Evolutionary conservation across 1,140 invertebrate genomes (phyloP).

Genomic region (Bilobella aurantiaca): DNA sequence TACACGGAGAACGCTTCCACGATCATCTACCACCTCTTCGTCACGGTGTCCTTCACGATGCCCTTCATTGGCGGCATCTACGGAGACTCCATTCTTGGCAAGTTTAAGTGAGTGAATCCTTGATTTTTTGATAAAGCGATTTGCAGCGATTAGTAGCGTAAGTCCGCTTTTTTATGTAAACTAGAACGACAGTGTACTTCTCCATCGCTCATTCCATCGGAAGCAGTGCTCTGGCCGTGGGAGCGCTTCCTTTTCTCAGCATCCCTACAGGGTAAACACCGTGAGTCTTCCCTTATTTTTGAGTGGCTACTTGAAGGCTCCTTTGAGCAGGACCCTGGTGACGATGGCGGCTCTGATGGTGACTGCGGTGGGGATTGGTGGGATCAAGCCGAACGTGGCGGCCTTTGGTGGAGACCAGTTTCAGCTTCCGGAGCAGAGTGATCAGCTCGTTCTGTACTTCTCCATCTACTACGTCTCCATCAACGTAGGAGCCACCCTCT

Average conservation of each 20-base stretch:
- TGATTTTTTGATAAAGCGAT: not conserved
- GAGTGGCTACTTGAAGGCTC: not conserved
- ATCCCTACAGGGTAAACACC: conserved; percentile 49
- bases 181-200: conserved; percentile 72
- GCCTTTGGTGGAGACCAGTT: conserved; percentile 32
- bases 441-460: conserved; percentile 46
- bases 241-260: conserved; percentile 48
- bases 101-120: conserved; percentile 52
- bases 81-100: conserved; percentile 74
- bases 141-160: not conserved
- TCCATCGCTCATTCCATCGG: conserved; percentile 78
- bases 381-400: conserved; percentile 87
- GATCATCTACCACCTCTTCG: conserved; percentile 69
- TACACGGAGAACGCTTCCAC: conserved; percentile 58
- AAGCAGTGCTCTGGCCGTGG: conserved; percentile 62
- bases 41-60: conserved; percentile 74
- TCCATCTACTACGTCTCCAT: conserved; percentile 52
- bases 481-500: conserved; percentile 49
- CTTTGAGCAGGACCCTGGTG: not conserved
- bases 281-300: not conserved
- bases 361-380: conserved; percentile 82
- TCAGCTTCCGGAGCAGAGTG: conserved; percentile 38
- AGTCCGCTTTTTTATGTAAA: not conserved
- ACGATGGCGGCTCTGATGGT: conserved; percentile 60
- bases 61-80: conserved; percentile 75